Evolutionary conservation across 2,113 vertebrate species (phyloP).

Genomic region (Channa argus): DNA sequence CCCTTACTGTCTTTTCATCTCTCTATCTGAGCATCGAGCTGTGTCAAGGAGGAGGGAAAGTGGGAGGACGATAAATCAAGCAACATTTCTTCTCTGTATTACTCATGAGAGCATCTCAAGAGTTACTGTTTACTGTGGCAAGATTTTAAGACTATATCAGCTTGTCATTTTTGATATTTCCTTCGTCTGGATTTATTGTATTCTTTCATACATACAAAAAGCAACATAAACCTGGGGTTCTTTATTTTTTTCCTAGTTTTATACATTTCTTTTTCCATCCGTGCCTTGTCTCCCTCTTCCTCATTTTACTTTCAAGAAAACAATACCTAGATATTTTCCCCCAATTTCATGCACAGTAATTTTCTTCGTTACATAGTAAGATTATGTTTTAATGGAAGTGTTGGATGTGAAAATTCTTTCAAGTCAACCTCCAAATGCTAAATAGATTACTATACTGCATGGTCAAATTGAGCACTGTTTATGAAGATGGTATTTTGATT

Average conservation of each 20-base stretch:
- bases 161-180: constrained; percentile 18
- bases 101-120: constrained; percentile 40
- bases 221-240: background rate
- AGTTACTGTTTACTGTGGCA: constrained; percentile 14
- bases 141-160: constrained; percentile 21
- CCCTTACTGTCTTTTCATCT: constrained; percentile 73
- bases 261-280: background rate
- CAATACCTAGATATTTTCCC: background rate
- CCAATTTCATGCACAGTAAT: constrained; percentile 44
- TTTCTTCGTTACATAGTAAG: background rate
- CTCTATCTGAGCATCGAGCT: constrained; percentile 49
- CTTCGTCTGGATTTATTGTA: constrained; percentile 6
- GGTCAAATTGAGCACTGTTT: constrained; percentile 36
- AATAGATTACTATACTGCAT: constrained; percentile 35
- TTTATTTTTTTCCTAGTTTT: background rate
- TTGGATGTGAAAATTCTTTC: constrained; percentile 34
- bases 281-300: background rate
- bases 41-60: constrained; percentile 64
- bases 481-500: constrained; percentile 42
- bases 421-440: constrained; percentile 35
- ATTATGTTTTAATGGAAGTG: constrained; percentile 29
- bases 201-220: background rate
- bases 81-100: constrained; percentile 45
- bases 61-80: constrained; percentile 59
- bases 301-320: background rate